These are phyloP conservation scores for Gymnopithys bicolor DNA, from an alignment of 2,797 vertebrate genomes.

Conservation along the genomic window DNA sequence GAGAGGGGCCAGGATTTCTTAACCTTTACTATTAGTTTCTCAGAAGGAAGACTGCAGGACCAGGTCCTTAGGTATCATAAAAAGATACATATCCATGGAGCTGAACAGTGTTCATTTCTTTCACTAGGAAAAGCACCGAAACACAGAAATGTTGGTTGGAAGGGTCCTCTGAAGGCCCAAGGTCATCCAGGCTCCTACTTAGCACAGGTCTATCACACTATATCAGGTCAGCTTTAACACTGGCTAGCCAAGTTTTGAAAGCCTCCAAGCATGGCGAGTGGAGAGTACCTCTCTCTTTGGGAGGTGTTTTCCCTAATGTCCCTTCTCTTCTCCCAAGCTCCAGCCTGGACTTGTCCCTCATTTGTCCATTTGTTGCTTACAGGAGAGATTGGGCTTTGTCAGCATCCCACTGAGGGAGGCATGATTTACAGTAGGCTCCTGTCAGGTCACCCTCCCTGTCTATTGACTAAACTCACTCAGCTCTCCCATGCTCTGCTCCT, in stretches of 20 bases:
- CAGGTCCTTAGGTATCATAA: background rate
- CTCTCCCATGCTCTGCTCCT: background rate
- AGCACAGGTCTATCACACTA: background rate
- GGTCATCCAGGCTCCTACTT: background rate
- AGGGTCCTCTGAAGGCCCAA: background rate
- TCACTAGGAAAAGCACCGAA: background rate
- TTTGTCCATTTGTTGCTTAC: background rate
- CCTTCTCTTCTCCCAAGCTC: background rate
- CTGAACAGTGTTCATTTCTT: background rate
- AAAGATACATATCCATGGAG: rapidly evolving
- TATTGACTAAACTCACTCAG: background rate
- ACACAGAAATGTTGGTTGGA: background rate
- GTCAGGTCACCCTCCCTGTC: background rate
- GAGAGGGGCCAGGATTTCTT: background rate
- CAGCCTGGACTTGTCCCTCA: background rate
- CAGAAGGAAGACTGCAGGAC: background rate
- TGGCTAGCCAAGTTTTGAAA: background rate
- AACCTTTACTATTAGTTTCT: background rate
- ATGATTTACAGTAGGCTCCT: background rate
- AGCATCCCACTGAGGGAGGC: rapidly evolving
- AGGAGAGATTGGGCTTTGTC: background rate
- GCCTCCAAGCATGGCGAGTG: background rate
- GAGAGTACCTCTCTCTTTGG: background rate
- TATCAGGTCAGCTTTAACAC: background rate
- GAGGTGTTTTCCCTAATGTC: background rate